These are phyloP conservation scores for Idaea dimidiata DNA, from an alignment of 2,888 invertebrate species.

Conservation along the genomic window DNA sequence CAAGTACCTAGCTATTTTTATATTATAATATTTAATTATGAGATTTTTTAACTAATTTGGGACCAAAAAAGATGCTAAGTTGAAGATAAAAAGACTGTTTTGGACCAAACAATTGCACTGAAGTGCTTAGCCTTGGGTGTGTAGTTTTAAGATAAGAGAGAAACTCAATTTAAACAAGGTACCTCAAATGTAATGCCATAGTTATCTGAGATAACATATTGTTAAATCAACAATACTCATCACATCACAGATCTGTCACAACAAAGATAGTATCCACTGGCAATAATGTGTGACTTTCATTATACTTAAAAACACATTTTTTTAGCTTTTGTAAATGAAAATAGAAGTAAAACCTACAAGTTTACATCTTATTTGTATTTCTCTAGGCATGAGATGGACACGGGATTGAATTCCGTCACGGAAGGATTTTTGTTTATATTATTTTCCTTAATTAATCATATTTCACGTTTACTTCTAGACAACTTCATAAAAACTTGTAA, in stretches of 20 bases:
- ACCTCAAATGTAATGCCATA: conserved; percentile 5
- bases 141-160: background rate
- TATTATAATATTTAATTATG: background rate
- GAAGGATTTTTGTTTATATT: too few species aligned
- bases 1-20: background rate
- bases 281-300: background rate
- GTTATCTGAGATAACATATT: background rate
- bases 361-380: too few species aligned
- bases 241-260: too few species aligned
- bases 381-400: too few species aligned
- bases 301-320: too few species aligned
- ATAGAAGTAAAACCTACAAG: too few species aligned
- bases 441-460: too few species aligned
- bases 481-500: too few species aligned
- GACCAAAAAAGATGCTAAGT: background rate
- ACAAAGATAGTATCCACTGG: background rate
- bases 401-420: too few species aligned
- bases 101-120: conserved; percentile 1
- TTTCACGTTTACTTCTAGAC: too few species aligned
- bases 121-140: background rate
- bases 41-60: background rate
- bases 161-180: background rate
- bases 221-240: background rate
- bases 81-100: background rate
- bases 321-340: too few species aligned